Base-by-base conservation (phyloP, 2,888 invertebrate genomes). In the Eurytoma adleriae region DNA sequence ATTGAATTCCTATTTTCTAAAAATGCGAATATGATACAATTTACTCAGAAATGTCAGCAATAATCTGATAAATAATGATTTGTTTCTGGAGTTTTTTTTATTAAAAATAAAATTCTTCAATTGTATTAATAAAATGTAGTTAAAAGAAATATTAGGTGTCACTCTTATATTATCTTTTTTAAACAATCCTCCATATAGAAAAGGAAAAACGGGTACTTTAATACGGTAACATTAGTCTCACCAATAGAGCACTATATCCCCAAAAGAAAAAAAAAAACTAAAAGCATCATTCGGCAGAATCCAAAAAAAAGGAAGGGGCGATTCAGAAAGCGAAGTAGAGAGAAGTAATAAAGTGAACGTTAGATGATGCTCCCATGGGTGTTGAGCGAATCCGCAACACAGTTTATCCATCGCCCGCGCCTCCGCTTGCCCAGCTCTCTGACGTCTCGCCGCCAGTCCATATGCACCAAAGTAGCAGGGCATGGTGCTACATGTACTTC, bases 371-470 rank as follows among this genome's bases (percentile, higher is more conserved):
- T 89, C 88, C 90, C 89, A 83, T 85, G 90, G 88, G 90, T 88
- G 12, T 30, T 7, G 84, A 87, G 86, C 52, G 50, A 18, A 48
- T 20, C 89, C 89, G 7, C 52, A 89, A 91, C 91, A 91, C 91
- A 90, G 91, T 91, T 91, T 91, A 91, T 91, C 91, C 91, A 91
- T 91, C 85, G 90, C 89, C 87, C 87, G 86, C 85, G 87, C 86
- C 87, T 83, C 67, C 69, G 59, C 66, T 50, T 52, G 62, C 66
- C 54, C 62, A 14, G 52, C 24, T 2, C 52, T 14, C 24, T 16
- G 50, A 18, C 27, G 86, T 86, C 80, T 79, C 84, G 75, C 79
- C 75, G 73, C 74, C 16, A 10, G 1, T 77, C 79, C 81, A 76
- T 78, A 67, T 77, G 66, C 73, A 30, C 27, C 70, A 10, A 14